These are phyloP conservation scores for Melanotaenia maccullochi DNA, from an alignment of 2,797 vertebrate genomes.

Conservation along the genomic window DNA sequence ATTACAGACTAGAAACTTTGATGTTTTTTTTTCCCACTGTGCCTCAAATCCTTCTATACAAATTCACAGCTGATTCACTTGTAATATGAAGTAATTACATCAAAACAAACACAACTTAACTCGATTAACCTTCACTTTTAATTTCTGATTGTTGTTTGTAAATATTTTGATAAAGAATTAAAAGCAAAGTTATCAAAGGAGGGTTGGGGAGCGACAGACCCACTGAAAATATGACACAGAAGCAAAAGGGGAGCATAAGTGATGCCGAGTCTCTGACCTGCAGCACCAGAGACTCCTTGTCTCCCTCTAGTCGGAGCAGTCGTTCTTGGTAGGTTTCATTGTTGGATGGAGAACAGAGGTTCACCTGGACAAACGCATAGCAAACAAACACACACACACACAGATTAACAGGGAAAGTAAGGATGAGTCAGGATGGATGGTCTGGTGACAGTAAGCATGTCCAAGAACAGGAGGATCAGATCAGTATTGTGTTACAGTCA, in stretches of 20 bases:
- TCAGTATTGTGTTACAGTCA: no score
- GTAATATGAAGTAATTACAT: background rate
- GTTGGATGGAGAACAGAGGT: conserved; percentile 85
- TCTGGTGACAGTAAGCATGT: background rate
- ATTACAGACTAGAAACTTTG: conserved; percentile 23
- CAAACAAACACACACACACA: background rate
- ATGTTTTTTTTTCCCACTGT: conserved; percentile 21
- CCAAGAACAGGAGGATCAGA: background rate
- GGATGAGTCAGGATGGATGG: background rate
- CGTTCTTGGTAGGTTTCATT: conserved; percentile 95
- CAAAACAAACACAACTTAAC: conserved; percentile 17
- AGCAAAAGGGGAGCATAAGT: no score
- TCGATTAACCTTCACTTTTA: background rate
- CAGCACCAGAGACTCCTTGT: conserved; percentile 96
- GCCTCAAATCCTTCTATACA: conserved; percentile 7
- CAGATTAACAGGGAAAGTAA: background rate
- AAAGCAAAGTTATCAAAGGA: background rate
- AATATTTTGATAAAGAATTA: background rate
- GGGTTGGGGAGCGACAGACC: background rate
- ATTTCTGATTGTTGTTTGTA: background rate
- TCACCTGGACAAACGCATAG: conserved; percentile 82
- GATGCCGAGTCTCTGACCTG: conserved; percentile 85
- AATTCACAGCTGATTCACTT: conserved; percentile 12
- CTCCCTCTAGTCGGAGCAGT: conserved; percentile 93
- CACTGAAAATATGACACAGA: background rate